Base-by-base conservation (phyloP, 2,888 invertebrate genomes). In the Scaptomyza parva region DNA sequence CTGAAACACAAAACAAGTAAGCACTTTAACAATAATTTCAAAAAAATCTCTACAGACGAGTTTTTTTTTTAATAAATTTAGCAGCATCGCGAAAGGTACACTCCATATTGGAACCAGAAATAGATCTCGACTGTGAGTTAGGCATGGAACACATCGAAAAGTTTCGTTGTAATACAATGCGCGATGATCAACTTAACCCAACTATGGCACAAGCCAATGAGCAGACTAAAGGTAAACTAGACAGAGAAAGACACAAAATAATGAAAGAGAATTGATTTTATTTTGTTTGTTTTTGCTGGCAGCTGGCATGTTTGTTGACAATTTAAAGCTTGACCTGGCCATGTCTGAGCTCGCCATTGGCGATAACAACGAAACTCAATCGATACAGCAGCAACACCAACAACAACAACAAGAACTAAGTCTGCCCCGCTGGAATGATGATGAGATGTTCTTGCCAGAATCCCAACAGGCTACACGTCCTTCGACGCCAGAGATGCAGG, bases 81-180 rank as follows among this genome's bases (percentile, higher is more conserved):
- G 22, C 45, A 67, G 18, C 43, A 20, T 5, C 5, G 1, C 9
- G 4, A 2, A 18, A 8, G 6, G 5, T 24, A 20, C 1, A 14
- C 0, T 12, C n/a, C 0, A 5, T 6, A 2, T 7, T 8, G 12
- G 53, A 44, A 0, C 22, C n/a, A 1, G 78, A 73, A 6, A 18
- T 78, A 0, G 77, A 77, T 5, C 28, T 78, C 12, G 82, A 78
- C 33, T 70, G 54, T 6, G 82, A 78, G 17, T 43, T 78, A 6
- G 76, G 79, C 14, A 76, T 78, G 70, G 76, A 82, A 0, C 12
- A 67, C 12, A 82, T 78, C 12, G 37, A 61, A 12, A 66, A 66
- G 5, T 78, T 64, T 18, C 76, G 82, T 0, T 12, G 14, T 1
- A 35, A 73, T 33, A 18, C 11, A n/a, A n/a, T 64, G 8, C 72